Evolutionary conservation across 1,140 invertebrate genomes (phyloP).

Genomic region (Pachyrhynchus sulphureomaculatus): DNA sequence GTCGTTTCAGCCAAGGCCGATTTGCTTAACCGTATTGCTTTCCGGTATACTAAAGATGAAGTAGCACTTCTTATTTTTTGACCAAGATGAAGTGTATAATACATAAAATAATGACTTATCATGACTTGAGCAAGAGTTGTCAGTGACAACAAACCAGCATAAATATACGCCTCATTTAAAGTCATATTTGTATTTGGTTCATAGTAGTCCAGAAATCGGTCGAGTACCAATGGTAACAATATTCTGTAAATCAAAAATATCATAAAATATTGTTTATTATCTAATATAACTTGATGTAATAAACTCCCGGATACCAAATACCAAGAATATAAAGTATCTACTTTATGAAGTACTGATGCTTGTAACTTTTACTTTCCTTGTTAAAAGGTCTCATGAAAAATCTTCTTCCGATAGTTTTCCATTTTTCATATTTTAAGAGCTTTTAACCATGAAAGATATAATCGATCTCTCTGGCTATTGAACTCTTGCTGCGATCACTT

Average conservation of each 20-base stretch:
- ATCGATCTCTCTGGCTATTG: too few species aligned
- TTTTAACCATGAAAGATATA: too few species aligned
- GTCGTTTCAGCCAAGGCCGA: conserved; percentile 73
- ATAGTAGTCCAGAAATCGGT: conserved; percentile 25
- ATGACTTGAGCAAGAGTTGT: conserved; percentile 63
- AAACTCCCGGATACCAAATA: too few species aligned
- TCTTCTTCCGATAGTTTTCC: too few species aligned
- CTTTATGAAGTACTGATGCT: too few species aligned
- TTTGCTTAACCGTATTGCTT: conserved; percentile 63
- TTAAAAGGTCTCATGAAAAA: too few species aligned
- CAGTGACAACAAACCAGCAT: conserved; percentile 68
- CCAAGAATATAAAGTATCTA: too few species aligned
- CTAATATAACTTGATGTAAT: too few species aligned
- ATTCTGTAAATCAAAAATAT: conserved; percentile 41
- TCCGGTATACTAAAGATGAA: conserved; percentile 80
- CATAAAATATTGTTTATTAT: too few species aligned
- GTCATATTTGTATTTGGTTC: conserved; percentile 20
- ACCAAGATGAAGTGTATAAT: conserved; percentile 62
- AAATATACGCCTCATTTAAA: conserved; percentile 62
- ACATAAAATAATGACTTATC: conserved; percentile 74
- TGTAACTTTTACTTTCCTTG: too few species aligned
- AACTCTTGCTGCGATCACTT: too few species aligned
- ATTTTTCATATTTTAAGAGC: too few species aligned
- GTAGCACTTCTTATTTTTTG: conserved; percentile 75
- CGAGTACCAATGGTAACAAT: conserved; percentile 51